Evolutionary conservation across 2,888 invertebrate species (phyloP), one percentile per base, ranked within the genome.

Genomic region (Sycophila texana): DNA sequence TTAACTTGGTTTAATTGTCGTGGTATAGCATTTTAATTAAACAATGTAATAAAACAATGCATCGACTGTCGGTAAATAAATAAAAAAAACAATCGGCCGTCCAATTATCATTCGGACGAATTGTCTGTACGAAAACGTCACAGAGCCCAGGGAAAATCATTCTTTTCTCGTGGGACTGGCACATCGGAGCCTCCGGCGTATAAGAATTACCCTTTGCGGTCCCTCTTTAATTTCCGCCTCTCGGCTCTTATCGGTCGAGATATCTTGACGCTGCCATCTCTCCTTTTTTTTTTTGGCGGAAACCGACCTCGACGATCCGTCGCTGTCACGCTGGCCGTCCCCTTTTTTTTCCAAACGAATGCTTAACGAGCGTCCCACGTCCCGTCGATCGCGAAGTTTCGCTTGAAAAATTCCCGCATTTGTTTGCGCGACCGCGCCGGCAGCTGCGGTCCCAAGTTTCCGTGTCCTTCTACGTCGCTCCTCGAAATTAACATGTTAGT

Each of bases 151-250:
- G 39, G 39, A 74, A 70, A 74, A 67, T 67, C 67, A 60, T 66
- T 39, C 39, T 39, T 39, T 67, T 58, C 39, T 5, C 66, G 66
- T 22, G 51, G 12, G 13, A 57, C 30, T 18, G 47, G 57, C 55
- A 57, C 22, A 7, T 39, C 58, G n/a, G 30, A 26, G 66, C 14
- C 51, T 26, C 22, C 53, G 16, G 53, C 53, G 16, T 39, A 39
- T 39, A 39, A 39, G 39, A 39, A 39, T 39, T 39, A 39, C 53
- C 53, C 53, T 53, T n/a, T n/a, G 16, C n/a, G 16, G 16, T 53
- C 53, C 53, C 13, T 18, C n/a, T 60, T 68, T 68, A 75, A 75
- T 75, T 75, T 75, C 75, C 75, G 61, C 10, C 26, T 26, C 14
- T 53, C 16, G 22, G 10, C 49, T 22, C 22, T 74, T 58, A 70